These are phyloP conservation scores for Episyrphus balteatus DNA, from an alignment of 1,140 invertebrate species.

Conservation along the genomic window DNA sequence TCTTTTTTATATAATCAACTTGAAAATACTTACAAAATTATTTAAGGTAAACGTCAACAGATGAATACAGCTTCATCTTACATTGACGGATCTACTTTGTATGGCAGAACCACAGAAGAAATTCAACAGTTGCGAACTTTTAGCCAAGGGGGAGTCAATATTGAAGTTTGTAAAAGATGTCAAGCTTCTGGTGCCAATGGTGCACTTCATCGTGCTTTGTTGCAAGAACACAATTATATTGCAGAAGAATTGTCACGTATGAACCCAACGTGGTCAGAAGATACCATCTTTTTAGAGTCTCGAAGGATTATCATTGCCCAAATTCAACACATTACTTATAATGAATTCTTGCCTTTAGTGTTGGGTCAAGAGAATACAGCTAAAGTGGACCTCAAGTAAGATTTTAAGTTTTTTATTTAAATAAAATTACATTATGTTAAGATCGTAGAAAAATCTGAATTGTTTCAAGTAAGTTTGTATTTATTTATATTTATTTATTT, in stretches of 20 bases:
- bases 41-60: slow-evolving; percentile 57
- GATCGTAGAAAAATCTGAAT: too few species aligned
- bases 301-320: slow-evolving; percentile 62
- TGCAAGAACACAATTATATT: slow-evolving; percentile 74
- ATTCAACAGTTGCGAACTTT: slow-evolving; percentile 60
- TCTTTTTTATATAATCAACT: slow-evolving; percentile 7
- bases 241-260: slow-evolving; percentile 56
- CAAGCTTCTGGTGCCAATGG: slow-evolving; percentile 37
- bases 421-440: too few species aligned
- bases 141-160: slow-evolving; percentile 56
- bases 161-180: slow-evolving; percentile 45
- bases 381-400: slow-evolving; percentile 40
- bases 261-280: slow-evolving; percentile 80
- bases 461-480: too few species aligned
- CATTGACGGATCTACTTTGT: slow-evolving; percentile 76
- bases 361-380: slow-evolving; percentile 45
- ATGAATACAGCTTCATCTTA: slow-evolving; percentile 82
- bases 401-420: neutral
- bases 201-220: slow-evolving; percentile 56
- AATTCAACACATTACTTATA: slow-evolving; percentile 79
- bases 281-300: slow-evolving; percentile 67
- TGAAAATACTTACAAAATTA: neutral
- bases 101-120: slow-evolving; percentile 63
- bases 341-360: slow-evolving; percentile 72
- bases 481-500: too few species aligned